These are phyloP conservation scores for Microdon myrmicae DNA, from an alignment of 2,888 invertebrate genomes.

Conservation along the genomic window DNA sequence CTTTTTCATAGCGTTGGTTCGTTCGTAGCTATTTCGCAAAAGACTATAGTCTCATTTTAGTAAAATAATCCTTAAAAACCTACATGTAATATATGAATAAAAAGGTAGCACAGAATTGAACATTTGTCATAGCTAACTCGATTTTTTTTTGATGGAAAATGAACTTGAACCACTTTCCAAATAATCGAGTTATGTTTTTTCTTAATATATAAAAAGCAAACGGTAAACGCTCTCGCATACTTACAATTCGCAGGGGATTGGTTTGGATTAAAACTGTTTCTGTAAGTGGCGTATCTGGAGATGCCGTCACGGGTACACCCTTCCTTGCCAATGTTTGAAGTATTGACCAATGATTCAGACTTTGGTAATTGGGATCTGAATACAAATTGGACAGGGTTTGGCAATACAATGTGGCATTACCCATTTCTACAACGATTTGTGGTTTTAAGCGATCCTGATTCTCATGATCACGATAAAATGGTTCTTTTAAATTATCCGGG, in stretches of 20 bases:
- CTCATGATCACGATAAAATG: conserved; percentile 95
- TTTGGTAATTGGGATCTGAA: conserved; percentile 95
- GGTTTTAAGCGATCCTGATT: conserved; percentile 95
- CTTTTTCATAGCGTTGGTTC: background rate
- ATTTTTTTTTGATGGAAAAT: too few relatives aligned
- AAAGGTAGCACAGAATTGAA: too few relatives aligned
- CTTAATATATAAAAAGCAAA: background rate
- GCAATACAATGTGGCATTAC: conserved; percentile 95
- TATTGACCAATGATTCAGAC: conserved; percentile 94
- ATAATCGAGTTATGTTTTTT: background rate
- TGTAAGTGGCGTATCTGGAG: conserved; percentile 87
- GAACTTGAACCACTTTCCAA: background rate
- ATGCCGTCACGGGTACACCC: conserved; percentile 86
- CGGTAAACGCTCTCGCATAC: conserved; percentile 54
- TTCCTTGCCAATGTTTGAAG: conserved; percentile 92
- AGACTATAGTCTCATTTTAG: too few relatives aligned
- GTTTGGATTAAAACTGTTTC: conserved; percentile 96
- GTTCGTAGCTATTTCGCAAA: too few relatives aligned
- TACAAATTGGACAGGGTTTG: conserved; percentile 94
- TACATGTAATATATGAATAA: too few relatives aligned
- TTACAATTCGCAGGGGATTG: conserved; percentile 92
- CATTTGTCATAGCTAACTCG: too few relatives aligned
- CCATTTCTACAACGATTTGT: conserved; percentile 86
- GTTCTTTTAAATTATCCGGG: conserved; percentile 91
- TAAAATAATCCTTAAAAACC: too few relatives aligned